A percentile compares a stretch with the other conserved stretches of the same genome.
Evolutionary conservation across 1,140 invertebrate genomes (phyloP).

Genomic region (Euura lappo): DNA sequence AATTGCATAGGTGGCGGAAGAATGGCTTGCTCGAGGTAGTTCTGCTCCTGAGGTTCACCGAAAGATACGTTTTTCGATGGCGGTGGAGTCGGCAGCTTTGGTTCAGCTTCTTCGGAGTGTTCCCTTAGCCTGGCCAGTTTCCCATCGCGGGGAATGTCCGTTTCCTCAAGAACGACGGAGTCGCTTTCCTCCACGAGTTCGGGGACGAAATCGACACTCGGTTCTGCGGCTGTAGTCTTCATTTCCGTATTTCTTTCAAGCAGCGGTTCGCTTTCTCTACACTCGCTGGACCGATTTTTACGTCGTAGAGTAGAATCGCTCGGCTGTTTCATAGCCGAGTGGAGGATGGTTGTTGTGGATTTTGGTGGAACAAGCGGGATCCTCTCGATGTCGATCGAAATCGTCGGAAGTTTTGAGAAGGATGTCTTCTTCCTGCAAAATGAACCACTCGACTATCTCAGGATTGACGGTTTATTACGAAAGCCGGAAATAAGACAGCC

Average conservation of each 20-base stretch:
- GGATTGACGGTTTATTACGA: slow-evolving; percentile 35
- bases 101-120: slow-evolving; percentile 34
- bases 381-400: slow-evolving; percentile 43
- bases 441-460: slow-evolving; percentile 43
- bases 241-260: slow-evolving; percentile 39
- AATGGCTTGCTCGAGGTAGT: slow-evolving; percentile 50
- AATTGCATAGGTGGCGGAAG: slow-evolving; percentile 54
- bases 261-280: slow-evolving; percentile 39
- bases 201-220: slow-evolving; percentile 39
- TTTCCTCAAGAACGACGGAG: slow-evolving; percentile 43
- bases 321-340: slow-evolving; percentile 5
- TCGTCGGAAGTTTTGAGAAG: slow-evolving; percentile 44
- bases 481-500: slow-evolving; percentile 21
- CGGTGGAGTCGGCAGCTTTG: slow-evolving; percentile 52
- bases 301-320: slow-evolving; percentile 21
- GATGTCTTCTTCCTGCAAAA: slow-evolving; percentile 53
- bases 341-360: slow-evolving; percentile 12
- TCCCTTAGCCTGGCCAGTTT: slow-evolving; percentile 29
- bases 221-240: slow-evolving; percentile 27
- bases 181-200: slow-evolving; percentile 51
- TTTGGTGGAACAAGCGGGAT: slow-evolving; percentile 33
- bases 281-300: slow-evolving; percentile 19
- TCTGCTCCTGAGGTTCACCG: slow-evolving; percentile 51
- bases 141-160: slow-evolving; percentile 38
- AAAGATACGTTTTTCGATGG: slow-evolving; percentile 57